These are phyloP conservation scores for Antigone vipio DNA, from an alignment of 2,113 vertebrate species.

Conservation along the genomic window DNA sequence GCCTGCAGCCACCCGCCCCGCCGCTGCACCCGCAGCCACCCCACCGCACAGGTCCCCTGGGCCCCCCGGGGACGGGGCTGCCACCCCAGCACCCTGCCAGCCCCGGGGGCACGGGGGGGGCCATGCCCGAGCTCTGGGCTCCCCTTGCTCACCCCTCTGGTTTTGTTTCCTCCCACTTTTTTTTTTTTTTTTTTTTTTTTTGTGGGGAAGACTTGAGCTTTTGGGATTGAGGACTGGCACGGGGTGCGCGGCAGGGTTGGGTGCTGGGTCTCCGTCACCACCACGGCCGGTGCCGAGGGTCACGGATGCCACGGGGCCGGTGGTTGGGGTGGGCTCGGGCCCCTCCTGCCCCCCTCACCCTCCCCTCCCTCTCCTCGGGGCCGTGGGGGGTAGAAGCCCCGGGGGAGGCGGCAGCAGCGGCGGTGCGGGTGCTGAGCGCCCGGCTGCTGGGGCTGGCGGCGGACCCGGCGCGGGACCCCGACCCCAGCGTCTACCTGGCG, in stretches of 20 bases:
- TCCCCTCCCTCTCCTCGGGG: background rate
- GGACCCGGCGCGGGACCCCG: constrained; percentile 53
- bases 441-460: constrained; percentile 76
- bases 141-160: rapidly evolving
- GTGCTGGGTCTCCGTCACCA: background rate
- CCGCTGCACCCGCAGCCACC: background rate
- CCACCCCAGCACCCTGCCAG: background rate
- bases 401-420: background rate
- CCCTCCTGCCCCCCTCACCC: background rate
- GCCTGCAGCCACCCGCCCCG: background rate
- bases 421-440: constrained; percentile 55
- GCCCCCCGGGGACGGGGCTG: background rate
- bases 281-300: rapidly evolving
- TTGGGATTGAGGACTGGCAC: background rate
- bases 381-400: background rate
- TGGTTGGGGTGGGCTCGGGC: background rate
- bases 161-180: background rate
- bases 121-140: rapidly evolving
- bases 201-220: no score
- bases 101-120: rapidly evolving
- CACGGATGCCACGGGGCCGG: rapidly evolving
- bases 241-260: rapidly evolving
- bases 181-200: no score
- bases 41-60: rapidly evolving
- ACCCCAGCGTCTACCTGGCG: constrained; percentile 87